phyloP scores from a whole-genome alignment of 2,888 invertebrate species.

The Harpagoxenus sublaevis region DNA sequence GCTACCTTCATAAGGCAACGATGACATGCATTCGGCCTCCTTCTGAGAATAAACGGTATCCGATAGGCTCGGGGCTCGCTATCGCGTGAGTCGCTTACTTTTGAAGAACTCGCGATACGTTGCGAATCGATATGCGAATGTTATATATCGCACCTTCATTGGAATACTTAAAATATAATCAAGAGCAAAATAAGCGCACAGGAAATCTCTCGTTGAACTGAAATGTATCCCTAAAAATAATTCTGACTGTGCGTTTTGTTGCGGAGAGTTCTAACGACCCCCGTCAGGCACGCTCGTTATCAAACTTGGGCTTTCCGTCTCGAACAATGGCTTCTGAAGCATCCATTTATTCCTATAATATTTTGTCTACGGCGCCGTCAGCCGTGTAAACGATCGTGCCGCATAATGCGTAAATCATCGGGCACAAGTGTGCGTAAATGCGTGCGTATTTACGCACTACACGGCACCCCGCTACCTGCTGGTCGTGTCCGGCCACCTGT shows the following conservation, averaged over 20 bases:
- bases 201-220: background rate
- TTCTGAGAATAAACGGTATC: constrained; percentile 43
- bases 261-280: constrained; percentile 31
- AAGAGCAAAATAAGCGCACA: background rate
- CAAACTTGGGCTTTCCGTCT: constrained; percentile 65
- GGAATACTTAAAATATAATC: background rate
- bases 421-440: constrained; percentile 38
- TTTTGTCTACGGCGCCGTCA: constrained; percentile 79
- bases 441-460: constrained; percentile 52
- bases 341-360: constrained; percentile 78
- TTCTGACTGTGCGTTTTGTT: constrained; percentile 3
- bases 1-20: constrained; percentile 34
- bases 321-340: constrained; percentile 76
- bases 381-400: constrained; percentile 68
- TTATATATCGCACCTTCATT: background rate
- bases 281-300: constrained; percentile 60
- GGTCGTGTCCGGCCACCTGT: constrained; percentile 29
- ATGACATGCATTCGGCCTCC: constrained; percentile 4
- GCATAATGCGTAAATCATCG: constrained; percentile 71
- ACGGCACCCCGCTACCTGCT: constrained; percentile 37
- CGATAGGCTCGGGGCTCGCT: constrained; percentile 34
- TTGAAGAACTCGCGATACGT: background rate
- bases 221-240: constrained; percentile 37
- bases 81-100: constrained; percentile 19
- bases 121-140: background rate